These are phyloP conservation scores for Mactromeris polynyma DNA, from an alignment of 2,888 invertebrate species.

Conservation along the genomic window DNA sequence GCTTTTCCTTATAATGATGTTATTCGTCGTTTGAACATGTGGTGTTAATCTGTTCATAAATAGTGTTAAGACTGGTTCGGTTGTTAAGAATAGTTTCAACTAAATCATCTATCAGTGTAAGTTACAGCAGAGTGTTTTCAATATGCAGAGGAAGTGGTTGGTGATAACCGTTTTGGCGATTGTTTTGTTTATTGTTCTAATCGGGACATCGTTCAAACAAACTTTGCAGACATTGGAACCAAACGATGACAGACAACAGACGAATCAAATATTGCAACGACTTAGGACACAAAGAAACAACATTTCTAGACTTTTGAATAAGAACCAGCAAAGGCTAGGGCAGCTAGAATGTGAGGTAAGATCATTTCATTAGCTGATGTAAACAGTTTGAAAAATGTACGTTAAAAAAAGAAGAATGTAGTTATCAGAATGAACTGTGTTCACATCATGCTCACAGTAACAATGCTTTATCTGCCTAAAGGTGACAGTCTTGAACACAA, in stretches of 20 bases:
- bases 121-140: background rate
- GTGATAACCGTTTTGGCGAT: background rate
- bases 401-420: too few relatives aligned
- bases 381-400: too few relatives aligned
- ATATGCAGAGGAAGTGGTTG: background rate
- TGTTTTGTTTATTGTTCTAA: background rate
- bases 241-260: background rate
- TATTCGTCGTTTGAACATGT: too few relatives aligned
- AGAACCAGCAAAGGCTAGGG: conserved; percentile 55
- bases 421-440: too few relatives aligned
- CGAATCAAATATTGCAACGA: background rate
- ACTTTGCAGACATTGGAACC: background rate
- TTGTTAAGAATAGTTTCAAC: too few relatives aligned
- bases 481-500: too few relatives aligned
- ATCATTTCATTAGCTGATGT: background rate
- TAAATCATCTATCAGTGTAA: too few relatives aligned
- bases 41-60: too few relatives aligned
- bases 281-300: conserved; percentile 57
- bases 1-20: too few relatives aligned
- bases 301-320: conserved; percentile 50
- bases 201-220: background rate
- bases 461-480: too few relatives aligned
- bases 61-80: too few relatives aligned
- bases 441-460: too few relatives aligned
- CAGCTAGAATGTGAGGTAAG: conserved; percentile 66